Conservation (phyloP, 2,797 vertebrate species). For the Macroramphosus scolopax region DNA sequence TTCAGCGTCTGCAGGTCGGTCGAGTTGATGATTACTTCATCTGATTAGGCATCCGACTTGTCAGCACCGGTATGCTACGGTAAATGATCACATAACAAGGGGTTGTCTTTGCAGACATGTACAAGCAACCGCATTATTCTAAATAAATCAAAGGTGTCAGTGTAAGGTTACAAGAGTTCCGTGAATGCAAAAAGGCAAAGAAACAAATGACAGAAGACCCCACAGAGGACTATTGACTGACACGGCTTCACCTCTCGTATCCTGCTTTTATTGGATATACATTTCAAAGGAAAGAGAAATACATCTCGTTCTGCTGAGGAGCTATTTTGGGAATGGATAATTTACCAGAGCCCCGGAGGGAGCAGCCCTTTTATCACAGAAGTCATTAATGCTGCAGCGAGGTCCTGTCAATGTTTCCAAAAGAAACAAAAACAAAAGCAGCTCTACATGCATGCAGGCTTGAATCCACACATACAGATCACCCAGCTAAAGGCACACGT, state of each 20-base stretch:
- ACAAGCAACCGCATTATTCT: constrained; percentile 15
- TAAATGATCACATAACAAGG: constrained; percentile 32
- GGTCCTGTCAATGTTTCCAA: constrained; percentile 46
- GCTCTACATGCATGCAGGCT: constrained; percentile 21
- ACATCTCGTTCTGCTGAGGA: constrained; percentile 51
- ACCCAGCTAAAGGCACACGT: constrained; percentile 12
- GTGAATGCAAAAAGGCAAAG: constrained; percentile 13
- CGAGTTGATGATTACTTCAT: constrained; percentile 51
- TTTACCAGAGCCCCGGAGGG: constrained; percentile 46
- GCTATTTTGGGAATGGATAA: constrained; percentile 64
- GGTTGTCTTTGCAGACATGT: constrained; percentile 30
- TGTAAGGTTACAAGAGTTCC: constrained; percentile 18
- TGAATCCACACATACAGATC: constrained; percentile 16
- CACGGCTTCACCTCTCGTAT: constrained; percentile 46
- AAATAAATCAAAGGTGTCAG: constrained; percentile 16
- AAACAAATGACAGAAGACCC: constrained; percentile 11
- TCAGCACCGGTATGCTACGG: constrained; percentile 35
- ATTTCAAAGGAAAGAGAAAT: constrained; percentile 55
- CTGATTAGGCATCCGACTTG: constrained; percentile 47
- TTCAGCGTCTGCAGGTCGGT: constrained; percentile 35
- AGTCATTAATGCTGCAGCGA: constrained; percentile 54
- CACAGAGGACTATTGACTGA: constrained; percentile 46
- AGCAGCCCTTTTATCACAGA: constrained; percentile 56
- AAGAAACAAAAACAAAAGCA: constrained; percentile 44
- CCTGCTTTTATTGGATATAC: constrained; percentile 46